Percentiles rank a stretch among this genome's conserved stretches.
Conservation (phyloP, 2,113 vertebrate species). For the Coracopsis vasa region DNA sequence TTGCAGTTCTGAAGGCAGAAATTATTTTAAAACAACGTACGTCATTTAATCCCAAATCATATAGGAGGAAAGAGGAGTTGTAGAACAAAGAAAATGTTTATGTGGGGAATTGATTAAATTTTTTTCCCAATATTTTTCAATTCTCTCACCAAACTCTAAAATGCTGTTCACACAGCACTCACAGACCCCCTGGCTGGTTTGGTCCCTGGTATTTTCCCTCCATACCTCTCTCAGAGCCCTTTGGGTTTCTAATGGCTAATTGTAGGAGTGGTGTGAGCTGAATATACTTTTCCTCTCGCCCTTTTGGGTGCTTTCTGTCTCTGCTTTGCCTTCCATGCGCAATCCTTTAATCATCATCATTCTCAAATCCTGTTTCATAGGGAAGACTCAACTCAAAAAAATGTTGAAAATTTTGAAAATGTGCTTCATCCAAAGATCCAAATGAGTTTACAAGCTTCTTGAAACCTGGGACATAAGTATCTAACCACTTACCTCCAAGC, state of each 20-base stretch:
- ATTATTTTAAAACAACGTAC: background rate
- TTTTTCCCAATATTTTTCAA: background rate
- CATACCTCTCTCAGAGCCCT: background rate
- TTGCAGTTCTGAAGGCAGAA: background rate
- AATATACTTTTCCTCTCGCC: background rate
- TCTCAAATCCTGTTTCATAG: background rate
- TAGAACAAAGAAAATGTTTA: background rate
- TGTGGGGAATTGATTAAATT: background rate
- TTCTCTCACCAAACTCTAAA: background rate
- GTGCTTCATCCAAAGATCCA: background rate
- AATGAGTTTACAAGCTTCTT: background rate
- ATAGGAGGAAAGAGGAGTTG: background rate
- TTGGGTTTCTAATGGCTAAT: background rate
- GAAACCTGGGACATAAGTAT: background rate
- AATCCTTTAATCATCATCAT: background rate
- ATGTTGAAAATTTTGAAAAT: background rate
- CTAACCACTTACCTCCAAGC: background rate
- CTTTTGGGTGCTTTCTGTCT: background rate
- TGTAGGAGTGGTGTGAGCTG: background rate
- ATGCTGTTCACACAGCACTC: background rate
- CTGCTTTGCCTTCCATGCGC: background rate
- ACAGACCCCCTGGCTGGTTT: background rate
- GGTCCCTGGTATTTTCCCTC: background rate
- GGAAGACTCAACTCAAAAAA: background rate
- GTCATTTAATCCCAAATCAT: background rate